Evolutionary conservation across 1,140 invertebrate species (phyloP).

Genomic region (Drosophila bipectinata): DNA sequence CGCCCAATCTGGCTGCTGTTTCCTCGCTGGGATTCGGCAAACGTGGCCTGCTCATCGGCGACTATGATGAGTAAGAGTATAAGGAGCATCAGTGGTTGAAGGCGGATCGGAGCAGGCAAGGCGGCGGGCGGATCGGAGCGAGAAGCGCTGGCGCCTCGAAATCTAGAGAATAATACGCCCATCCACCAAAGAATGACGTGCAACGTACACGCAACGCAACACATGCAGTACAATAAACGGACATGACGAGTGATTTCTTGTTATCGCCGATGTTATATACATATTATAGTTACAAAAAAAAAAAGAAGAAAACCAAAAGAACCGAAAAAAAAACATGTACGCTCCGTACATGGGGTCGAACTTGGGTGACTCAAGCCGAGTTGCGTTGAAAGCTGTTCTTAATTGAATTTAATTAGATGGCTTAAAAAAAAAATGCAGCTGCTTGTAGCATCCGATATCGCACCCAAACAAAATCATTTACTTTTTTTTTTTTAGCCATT

Average conservation of each 20-base stretch:
- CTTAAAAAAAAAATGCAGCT: slow-evolving; percentile 7
- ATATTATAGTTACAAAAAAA: background rate
- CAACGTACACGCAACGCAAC: slow-evolving; percentile 44
- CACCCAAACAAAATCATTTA: background rate
- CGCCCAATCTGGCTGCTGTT: slow-evolving; percentile 57
- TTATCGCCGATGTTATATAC: slow-evolving; percentile 43
- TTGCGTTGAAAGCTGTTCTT: slow-evolving; percentile 34
- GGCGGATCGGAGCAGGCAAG: background rate
- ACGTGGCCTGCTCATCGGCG: slow-evolving; percentile 75
- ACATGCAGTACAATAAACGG: slow-evolving; percentile 47
- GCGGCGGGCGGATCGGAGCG: slow-evolving; percentile 4
- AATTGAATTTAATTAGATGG: slow-evolving; percentile 40
- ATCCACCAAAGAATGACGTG: slow-evolving; percentile 54
- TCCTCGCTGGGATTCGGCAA: slow-evolving; percentile 70
- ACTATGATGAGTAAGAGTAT: slow-evolving; percentile 68
- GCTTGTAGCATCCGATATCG: slow-evolving; percentile 3
- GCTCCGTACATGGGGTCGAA: slow-evolving; percentile 23
- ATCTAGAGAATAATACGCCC: slow-evolving; percentile 18
- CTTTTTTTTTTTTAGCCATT: background rate
- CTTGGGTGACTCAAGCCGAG: slow-evolving; percentile 35
- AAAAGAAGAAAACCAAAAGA: too few relatives aligned
- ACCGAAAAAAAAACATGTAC: too few relatives aligned
- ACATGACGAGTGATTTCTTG: slow-evolving; percentile 47
- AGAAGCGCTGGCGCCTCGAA: slow-evolving; percentile 43
- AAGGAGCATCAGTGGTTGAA: background rate